These are phyloP conservation scores for Augochlora pura DNA, from an alignment of 1,140 invertebrate genomes.

Conservation along the genomic window DNA sequence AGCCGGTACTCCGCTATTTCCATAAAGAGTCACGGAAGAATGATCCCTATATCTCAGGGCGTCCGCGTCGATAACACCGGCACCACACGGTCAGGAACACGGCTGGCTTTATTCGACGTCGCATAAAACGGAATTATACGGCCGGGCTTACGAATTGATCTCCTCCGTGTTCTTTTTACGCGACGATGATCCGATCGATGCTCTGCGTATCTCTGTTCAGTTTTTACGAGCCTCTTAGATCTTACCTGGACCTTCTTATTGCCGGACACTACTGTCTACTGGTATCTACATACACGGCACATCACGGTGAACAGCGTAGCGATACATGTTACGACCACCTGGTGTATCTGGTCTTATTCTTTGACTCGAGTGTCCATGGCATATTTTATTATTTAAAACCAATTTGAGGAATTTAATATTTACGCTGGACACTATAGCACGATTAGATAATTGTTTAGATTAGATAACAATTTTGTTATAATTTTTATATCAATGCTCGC, in stretches of 20 bases:
- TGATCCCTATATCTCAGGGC: conserved; percentile 38
- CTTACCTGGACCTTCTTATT: background rate
- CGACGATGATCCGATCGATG: conserved; percentile 33
- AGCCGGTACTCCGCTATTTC: conserved; percentile 38
- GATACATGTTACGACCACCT: too few relatives aligned
- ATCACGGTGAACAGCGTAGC: too few relatives aligned
- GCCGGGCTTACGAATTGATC: conserved; percentile 47
- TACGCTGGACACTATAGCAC: too few relatives aligned
- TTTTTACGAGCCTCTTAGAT: background rate
- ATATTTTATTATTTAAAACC: too few relatives aligned
- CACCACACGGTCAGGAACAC: background rate
- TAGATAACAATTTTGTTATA: too few relatives aligned
- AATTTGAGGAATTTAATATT: too few relatives aligned
- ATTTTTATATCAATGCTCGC: too few relatives aligned
- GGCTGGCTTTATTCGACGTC: conserved; percentile 38
- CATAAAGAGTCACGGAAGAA: conserved; percentile 62
- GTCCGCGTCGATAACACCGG: background rate
- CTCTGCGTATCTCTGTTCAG: background rate
- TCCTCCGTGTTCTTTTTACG: conserved; percentile 24
- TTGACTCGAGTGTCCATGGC: too few relatives aligned
- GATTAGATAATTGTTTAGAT: too few relatives aligned
- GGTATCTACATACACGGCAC: too few relatives aligned
- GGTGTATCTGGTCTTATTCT: too few relatives aligned
- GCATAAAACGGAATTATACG: conserved; percentile 34
- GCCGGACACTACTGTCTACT: background rate